A percentile compares a stretch with the other conserved stretches of the same genome.
phyloP scores from a whole-genome alignment of 2,797 vertebrate species.

The Alectoris magna region DNA sequence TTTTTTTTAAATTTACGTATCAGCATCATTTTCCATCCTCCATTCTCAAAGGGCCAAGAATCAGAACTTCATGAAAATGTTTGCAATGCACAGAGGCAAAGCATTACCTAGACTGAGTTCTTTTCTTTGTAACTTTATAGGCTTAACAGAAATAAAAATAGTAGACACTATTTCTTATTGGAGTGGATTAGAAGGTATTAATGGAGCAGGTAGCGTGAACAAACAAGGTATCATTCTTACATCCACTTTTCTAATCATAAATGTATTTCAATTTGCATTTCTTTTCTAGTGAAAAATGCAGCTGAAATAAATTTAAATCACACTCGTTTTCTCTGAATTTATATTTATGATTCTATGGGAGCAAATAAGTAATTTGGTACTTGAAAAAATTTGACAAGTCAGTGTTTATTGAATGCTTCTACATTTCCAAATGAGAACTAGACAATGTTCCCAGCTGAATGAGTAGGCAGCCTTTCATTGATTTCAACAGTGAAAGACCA shows the following conservation, averaged over 20 bases:
- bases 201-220: conserved; percentile 29
- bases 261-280: not conserved
- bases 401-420: conserved; percentile 9
- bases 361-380: conserved; percentile 14
- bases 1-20: not conserved
- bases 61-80: not conserved
- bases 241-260: not conserved
- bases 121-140: not conserved
- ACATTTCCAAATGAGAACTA: not conserved
- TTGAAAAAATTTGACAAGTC: conserved; percentile 20
- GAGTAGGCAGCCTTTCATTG: not conserved
- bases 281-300: not conserved
- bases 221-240: not conserved
- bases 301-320: conserved; percentile 31
- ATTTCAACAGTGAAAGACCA: not conserved
- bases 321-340: not conserved
- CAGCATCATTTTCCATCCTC: not conserved
- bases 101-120: not conserved
- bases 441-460: not conserved
- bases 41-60: conserved; percentile 9
- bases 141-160: conserved; percentile 16
- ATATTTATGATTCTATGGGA: conserved; percentile 17
- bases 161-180: not conserved
- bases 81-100: not conserved
- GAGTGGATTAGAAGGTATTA: not conserved